Evolutionary conservation across 2,888 invertebrate genomes (phyloP), one percentile per base, ranked within the genome.

Genomic region (Sphaerophoria rueppellii): DNA sequence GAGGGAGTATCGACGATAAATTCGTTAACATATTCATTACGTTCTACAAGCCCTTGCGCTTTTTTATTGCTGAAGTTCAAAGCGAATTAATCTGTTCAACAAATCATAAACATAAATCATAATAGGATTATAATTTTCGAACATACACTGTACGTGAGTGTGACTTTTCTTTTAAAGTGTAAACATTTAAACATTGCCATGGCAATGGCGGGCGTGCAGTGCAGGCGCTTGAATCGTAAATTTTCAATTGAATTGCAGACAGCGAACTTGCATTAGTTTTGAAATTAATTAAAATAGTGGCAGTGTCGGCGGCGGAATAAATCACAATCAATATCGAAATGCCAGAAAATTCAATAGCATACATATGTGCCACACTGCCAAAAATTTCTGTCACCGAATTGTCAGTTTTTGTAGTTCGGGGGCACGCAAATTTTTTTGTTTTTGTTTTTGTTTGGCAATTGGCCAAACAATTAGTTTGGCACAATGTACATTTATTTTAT

Each of bases 51-150:
- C 58, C 74, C 80, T 74, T 63, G 34, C 50, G 48, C 50, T 32
- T 72, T 52, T 24, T 24, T 24, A 2, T 24, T 24, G n/a, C 24
- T 81, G 76, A 81, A 81, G 71, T 81, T 81, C 81, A 81, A 81
- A 81, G 76, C 63, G 81, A 67, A 76, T 60, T n/a, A 72, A 76
- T 40, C 65, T 81, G 60, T 72, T 67, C 4, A 76, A 72, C 81
- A 81, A 81, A 71, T 76, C 58, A 55, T 72, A 76, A 67, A 60
- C 72, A 76, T 81, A 76, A 60, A 75, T 81, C 81, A 54, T 55
- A 40, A 54, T 46, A 40, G 34, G 35, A 24, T 58, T 76, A 78
- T 71, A 24, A 24, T 24, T 24, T 24, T 24, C 24, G 24, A 24
- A 24, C 24, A 24, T 2, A 1, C 24, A 24, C 24, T 24, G 24